Evolutionary conservation across 2,888 invertebrate species (phyloP).

Genomic region (Dorcus parallelipipedus): DNA sequence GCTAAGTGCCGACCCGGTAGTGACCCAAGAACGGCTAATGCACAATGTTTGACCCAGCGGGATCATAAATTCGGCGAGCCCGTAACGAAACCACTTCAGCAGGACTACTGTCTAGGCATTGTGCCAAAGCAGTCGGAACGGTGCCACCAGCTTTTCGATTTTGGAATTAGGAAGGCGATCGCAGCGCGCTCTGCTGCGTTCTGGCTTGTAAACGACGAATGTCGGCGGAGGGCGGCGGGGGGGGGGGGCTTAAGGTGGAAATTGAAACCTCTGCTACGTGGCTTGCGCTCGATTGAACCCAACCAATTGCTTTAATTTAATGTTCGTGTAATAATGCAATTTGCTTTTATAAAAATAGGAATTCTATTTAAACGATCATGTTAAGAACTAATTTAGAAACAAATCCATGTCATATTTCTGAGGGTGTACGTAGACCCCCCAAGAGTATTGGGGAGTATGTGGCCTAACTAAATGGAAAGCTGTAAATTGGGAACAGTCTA

Average conservation of each 20-base stretch:
- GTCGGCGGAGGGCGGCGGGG: background rate
- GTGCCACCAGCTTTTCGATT: conserved; percentile 13
- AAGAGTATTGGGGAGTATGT: too few relatives aligned
- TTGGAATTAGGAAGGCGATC: conserved; percentile 1
- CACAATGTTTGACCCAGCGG: conserved; percentile 35
- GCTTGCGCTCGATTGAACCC: too few relatives aligned
- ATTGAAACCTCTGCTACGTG: too few relatives aligned
- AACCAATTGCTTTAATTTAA: too few relatives aligned
- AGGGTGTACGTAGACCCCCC: too few relatives aligned
- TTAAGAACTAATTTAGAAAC: too few relatives aligned
- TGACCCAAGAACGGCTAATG: conserved; percentile 19
- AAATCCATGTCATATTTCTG: too few relatives aligned
- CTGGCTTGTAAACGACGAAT: background rate
- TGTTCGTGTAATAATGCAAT: too few relatives aligned
- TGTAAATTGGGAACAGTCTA: background rate
- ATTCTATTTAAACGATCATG: too few relatives aligned
- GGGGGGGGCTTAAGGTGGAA: background rate
- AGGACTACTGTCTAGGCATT: conserved; percentile 10
- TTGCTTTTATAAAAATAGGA: too few relatives aligned
- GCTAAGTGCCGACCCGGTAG: conserved; percentile 22
- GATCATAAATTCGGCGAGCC: conserved; percentile 36
- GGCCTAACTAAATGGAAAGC: background rate
- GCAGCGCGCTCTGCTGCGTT: background rate
- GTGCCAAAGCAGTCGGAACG: conserved; percentile 9
- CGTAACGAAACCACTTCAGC: conserved; percentile 32